A percentile compares a stretch with the other conserved stretches of the same genome.
phyloP scores from a whole-genome alignment of 53 echinoderm and acorn worm genomes.

The Stichopus horrens region DNA sequence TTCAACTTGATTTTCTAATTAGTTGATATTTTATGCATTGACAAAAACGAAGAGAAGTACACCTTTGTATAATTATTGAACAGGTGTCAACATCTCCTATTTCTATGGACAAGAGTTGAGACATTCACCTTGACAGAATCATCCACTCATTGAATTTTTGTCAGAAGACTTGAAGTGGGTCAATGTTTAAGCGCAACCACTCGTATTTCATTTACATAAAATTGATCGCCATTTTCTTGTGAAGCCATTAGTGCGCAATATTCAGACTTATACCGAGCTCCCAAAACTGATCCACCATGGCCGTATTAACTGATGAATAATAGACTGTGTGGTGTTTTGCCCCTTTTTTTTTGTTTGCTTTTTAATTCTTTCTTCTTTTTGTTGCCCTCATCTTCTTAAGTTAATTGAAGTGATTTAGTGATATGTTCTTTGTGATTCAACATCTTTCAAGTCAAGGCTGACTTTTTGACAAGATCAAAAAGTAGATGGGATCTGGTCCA shows the following conservation, averaged over 20 bases:
- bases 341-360: not conserved
- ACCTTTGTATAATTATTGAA: no score
- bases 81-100: no score
- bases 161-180: not conserved
- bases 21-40: no score
- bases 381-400: not conserved
- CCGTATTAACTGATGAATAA: not conserved
- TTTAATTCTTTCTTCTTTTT: not conserved
- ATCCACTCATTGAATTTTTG: not conserved
- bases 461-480: not conserved
- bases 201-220: conserved; percentile 24
- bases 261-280: not conserved
- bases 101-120: no score
- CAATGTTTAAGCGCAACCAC: not conserved
- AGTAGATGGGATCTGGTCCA: not conserved
- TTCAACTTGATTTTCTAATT: no score
- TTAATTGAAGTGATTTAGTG: not conserved
- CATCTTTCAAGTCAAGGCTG: not conserved
- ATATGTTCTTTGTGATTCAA: not conserved
- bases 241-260: not conserved
- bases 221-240: conserved; percentile 4
- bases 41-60: no score
- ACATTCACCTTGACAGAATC: no score
- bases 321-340: not conserved
- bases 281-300: not conserved